phyloP scores from a whole-genome alignment of 1,140 invertebrate species.

The Pachypeltis micranthus region DNA sequence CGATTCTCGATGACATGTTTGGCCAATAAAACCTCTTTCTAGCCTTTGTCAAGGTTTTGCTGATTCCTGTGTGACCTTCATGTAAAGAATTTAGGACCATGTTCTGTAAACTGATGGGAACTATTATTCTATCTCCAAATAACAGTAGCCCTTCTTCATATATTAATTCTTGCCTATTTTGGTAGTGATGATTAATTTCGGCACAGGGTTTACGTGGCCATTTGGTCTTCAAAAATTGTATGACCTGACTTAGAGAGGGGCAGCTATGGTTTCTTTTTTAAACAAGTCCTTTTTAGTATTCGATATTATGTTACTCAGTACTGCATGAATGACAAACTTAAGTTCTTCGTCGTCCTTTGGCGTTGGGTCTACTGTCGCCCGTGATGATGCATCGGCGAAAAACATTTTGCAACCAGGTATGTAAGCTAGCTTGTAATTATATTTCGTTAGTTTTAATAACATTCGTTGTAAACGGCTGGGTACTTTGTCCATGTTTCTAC shows the following conservation, averaged over 20 bases:
- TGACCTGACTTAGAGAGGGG: no score
- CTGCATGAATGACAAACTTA: no score
- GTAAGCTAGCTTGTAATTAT: constrained; percentile 30
- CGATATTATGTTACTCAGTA: no score
- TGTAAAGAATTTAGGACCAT: background rate
- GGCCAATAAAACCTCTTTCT: no score
- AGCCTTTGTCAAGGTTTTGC: background rate
- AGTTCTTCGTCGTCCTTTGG: no score
- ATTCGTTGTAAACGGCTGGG: constrained; percentile 35
- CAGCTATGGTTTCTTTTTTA: no score
- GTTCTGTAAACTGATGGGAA: background rate
- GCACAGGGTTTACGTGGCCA: no score
- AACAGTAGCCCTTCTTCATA: background rate
- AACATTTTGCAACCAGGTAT: constrained; percentile 35
- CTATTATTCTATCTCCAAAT: background rate
- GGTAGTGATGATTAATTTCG: no score
- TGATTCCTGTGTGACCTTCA: background rate
- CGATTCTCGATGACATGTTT: background rate
- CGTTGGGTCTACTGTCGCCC: no score
- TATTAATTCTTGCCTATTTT: no score
- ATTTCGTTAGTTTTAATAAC: constrained; percentile 30
- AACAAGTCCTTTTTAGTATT: no score
- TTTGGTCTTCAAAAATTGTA: no score
- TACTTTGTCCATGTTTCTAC: constrained; percentile 32
- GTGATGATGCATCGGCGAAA: constrained; percentile 35